Conservation (phyloP, 2,113 vertebrate genomes). For the Oreocharis arfaki region DNA sequence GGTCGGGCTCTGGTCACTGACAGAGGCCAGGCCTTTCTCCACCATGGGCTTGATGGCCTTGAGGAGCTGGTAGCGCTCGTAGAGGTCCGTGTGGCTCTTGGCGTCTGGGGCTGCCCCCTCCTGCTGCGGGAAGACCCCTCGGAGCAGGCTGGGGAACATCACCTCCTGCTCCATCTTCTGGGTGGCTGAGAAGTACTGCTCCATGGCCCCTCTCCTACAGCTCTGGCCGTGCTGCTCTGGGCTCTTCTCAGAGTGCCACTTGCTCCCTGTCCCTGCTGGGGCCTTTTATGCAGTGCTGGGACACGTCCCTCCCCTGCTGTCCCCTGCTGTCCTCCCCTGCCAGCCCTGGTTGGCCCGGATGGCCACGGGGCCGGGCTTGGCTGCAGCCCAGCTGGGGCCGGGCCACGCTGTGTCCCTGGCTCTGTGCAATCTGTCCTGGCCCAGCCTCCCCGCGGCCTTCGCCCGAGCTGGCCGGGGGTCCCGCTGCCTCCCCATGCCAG, state of each 20-base stretch:
- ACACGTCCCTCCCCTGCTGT: background rate
- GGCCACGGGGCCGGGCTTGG: background rate
- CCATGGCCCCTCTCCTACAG: conserved; percentile 68
- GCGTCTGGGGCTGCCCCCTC: background rate
- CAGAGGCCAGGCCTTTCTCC: conserved; percentile 73
- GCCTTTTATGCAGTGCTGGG: background rate
- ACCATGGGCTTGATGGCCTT: conserved; percentile 78
- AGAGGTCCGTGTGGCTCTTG: conserved; percentile 62
- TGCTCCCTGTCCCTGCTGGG: background rate
- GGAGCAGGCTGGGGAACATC: conserved; percentile 87
- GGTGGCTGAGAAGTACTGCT: conserved; percentile 74
- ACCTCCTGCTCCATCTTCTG: conserved; percentile 87
- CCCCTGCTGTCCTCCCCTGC: background rate
- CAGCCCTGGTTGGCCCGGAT: background rate
- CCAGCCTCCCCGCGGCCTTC: accelerated
- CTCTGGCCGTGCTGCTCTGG: conserved; percentile 29
- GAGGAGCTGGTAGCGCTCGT: conserved; percentile 79
- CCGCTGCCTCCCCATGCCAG: background rate
- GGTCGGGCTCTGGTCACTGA: too few relatives aligned
- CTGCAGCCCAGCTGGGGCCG: background rate
- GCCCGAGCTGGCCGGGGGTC: accelerated
- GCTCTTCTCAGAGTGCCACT: background rate
- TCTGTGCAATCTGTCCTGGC: background rate
- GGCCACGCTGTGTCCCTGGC: accelerated
- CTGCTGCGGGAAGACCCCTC: conserved; percentile 69